Percentiles rank a stretch among this genome's conserved stretches.
These are phyloP conservation scores for Hetaerina titia DNA, from an alignment of 2,888 invertebrate species.

Conservation along the genomic window DNA sequence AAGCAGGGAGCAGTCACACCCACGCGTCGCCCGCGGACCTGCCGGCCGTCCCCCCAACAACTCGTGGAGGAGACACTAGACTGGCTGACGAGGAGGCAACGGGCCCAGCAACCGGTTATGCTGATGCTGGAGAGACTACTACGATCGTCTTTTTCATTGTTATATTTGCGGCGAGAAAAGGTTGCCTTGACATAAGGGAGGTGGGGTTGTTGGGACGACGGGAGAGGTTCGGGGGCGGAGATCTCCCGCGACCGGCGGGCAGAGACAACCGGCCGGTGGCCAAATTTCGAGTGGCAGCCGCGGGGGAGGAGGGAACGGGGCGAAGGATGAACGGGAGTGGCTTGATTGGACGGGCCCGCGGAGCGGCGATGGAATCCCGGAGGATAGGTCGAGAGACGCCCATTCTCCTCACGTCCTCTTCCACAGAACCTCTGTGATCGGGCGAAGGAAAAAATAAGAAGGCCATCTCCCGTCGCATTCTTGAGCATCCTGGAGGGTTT, in stretches of 20 bases:
- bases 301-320: neutral
- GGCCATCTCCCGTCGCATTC: neutral
- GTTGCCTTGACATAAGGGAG: neutral
- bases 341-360: neutral
- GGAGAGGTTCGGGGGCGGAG: too few relatives aligned
- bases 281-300: neutral
- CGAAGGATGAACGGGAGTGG: neutral
- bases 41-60: neutral
- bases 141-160: neutral
- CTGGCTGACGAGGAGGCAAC: slow-evolving; percentile 14
- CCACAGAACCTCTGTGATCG: neutral
- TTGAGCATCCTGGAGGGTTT: neutral
- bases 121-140: slow-evolving; percentile 1
- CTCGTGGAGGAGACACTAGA: neutral
- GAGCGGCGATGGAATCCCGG: neutral
- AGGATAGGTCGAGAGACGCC: neutral
- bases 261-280: neutral
- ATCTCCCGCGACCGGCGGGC: neutral
- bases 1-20: neutral
- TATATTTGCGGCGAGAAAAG: neutral
- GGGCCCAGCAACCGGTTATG: slow-evolving; percentile 25
- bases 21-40: neutral
- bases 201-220: neutral
- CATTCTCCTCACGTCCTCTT: slow-evolving; percentile 11
- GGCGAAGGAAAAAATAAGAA: neutral